Conservation (phyloP, 2,888 invertebrate genomes). For the Seira sanloemensis region DNA sequence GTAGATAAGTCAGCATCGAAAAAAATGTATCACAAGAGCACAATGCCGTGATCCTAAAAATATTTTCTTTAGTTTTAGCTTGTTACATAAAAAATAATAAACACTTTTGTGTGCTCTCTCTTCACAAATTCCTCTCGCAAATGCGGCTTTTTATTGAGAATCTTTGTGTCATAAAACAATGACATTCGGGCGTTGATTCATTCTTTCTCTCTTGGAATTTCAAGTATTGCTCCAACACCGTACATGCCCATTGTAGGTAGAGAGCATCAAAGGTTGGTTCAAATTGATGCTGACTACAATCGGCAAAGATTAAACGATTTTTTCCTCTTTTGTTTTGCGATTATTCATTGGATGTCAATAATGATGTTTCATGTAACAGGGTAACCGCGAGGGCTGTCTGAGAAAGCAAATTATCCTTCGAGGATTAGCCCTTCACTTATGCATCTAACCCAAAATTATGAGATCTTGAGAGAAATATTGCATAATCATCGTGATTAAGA, state of each 20-base stretch:
- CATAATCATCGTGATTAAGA: not conserved
- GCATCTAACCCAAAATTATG: too few relatives aligned
- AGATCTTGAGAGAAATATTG: not conserved
- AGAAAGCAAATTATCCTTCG: slow-evolving; percentile 3
- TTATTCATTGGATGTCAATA: slow-evolving; percentile 20
- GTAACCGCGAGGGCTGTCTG: not conserved
- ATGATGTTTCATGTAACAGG: slow-evolving; percentile 26
- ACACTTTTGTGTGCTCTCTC: not conserved
- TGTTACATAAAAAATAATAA: not conserved
- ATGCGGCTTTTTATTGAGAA: not conserved
- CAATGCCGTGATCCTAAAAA: not conserved
- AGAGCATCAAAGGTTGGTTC: too few relatives aligned
- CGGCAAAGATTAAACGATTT: not conserved
- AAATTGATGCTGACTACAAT: slow-evolving; percentile 13
- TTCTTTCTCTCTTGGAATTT: not conserved
- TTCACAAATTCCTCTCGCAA: too few relatives aligned
- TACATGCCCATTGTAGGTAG: not conserved
- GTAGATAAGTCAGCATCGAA: not conserved
- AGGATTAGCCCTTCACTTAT: not conserved
- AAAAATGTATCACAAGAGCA: too few relatives aligned
- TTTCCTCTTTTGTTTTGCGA: slow-evolving; percentile 27
- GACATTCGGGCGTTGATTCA: not conserved
- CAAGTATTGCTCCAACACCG: not conserved
- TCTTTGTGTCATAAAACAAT: slow-evolving; percentile 4
- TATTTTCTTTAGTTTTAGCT: not conserved